Percentiles rank a stretch among this genome's conserved stretches.
Evolutionary conservation across 2,888 invertebrate species (phyloP).

Genomic region (Drosophila antonietae): DNA sequence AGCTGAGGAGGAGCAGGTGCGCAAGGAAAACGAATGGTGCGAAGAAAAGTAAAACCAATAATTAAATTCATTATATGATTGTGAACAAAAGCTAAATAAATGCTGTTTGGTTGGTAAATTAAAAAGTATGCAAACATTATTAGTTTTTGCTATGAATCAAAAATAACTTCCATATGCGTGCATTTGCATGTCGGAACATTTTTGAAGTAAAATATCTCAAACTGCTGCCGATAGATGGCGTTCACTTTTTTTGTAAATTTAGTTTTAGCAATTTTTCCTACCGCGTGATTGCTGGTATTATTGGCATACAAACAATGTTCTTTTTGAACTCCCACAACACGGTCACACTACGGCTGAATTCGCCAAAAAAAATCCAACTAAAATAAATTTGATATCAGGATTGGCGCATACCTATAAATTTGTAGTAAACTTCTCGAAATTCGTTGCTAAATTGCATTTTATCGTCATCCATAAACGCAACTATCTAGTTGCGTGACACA

Average conservation of each 20-base stretch:
- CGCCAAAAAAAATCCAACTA: slow-evolving; percentile 48
- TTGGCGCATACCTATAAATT: slow-evolving; percentile 48
- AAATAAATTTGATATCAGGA: slow-evolving; percentile 43
- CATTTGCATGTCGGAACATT: not conserved
- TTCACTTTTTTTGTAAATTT: not conserved
- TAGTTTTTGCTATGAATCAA: not conserved
- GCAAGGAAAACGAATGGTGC: slow-evolving; percentile 96
- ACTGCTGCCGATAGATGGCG: slow-evolving; percentile 30
- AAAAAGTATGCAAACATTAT: not conserved
- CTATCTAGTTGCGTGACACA: slow-evolving; percentile 13
- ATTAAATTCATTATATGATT: not conserved
- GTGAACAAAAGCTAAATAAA: not conserved
- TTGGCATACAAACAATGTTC: not conserved
- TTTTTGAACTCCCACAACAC: not conserved
- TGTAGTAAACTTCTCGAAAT: slow-evolving; percentile 26
- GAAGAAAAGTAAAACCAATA: slow-evolving; percentile 74
- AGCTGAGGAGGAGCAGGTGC: slow-evolving; percentile 98
- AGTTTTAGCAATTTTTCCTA: slow-evolving; percentile 2
- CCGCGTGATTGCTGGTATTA: slow-evolving; percentile 53
- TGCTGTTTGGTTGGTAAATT: not conserved
- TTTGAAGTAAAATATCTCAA: not conserved
- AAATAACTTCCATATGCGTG: not conserved
- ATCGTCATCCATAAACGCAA: slow-evolving; percentile 27
- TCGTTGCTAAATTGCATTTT: slow-evolving; percentile 55
- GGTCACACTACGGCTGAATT: slow-evolving; percentile 44